Percentiles rank a stretch among this genome's conserved stretches.
Evolutionary conservation across 2,113 vertebrate species (phyloP).

Genomic region (Apeltes quadracus): DNA sequence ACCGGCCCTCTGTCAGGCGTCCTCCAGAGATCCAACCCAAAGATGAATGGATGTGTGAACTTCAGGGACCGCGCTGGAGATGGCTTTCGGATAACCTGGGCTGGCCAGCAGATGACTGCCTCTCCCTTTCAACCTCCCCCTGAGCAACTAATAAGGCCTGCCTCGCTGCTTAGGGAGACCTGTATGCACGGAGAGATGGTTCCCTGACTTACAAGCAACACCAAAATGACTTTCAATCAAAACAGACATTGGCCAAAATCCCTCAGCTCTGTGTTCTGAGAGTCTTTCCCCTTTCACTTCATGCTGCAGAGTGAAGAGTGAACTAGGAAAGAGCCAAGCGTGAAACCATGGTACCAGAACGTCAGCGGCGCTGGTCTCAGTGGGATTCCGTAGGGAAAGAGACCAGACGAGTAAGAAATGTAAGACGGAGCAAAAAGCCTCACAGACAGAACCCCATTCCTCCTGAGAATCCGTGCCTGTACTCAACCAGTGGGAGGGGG

Average conservation of each 20-base stretch:
- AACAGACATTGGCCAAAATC: neutral
- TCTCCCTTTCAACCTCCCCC: constrained; percentile 13
- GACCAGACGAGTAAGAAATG: constrained; percentile 39
- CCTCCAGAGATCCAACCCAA: constrained; percentile 31
- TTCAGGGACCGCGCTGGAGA: constrained; percentile 18
- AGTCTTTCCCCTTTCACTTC: neutral
- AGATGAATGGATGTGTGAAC: constrained; percentile 31
- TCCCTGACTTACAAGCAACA: neutral
- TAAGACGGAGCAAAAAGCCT: constrained; percentile 64
- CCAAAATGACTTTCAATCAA: constrained; percentile 3
- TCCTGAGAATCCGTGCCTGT: constrained; percentile 66
- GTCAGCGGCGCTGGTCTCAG: constrained; percentile 16
- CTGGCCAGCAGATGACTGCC: constrained; percentile 17
- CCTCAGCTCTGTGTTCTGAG: neutral
- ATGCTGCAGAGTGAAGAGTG: constrained; percentile 2
- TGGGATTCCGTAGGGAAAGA: constrained; percentile 11
- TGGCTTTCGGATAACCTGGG: constrained; percentile 33
- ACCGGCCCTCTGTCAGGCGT: constrained; percentile 2
- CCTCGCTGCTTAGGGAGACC: neutral
- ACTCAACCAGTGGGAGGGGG: constrained; percentile 38
- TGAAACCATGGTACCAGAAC: constrained; percentile 24
- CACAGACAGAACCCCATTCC: constrained; percentile 57
- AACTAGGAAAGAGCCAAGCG: constrained; percentile 5
- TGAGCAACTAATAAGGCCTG: neutral
- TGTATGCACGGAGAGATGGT: neutral